Conservation (phyloP, 2,113 vertebrate genomes). For the Promerops cafer region DNA sequence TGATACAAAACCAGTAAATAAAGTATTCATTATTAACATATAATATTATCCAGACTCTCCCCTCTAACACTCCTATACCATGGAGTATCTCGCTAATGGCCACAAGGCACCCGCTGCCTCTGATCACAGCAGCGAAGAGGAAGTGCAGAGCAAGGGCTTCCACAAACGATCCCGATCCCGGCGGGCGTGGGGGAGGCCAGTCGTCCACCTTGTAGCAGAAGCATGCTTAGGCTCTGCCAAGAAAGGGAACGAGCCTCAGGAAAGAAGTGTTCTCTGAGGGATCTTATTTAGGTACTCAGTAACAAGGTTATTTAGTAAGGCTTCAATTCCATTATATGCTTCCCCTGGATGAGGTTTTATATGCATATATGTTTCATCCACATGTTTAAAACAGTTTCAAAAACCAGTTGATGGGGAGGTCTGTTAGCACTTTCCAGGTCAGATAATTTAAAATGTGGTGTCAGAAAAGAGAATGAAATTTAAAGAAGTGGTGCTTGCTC, state of each 20-base stretch:
- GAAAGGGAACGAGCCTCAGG: neutral
- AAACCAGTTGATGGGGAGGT: neutral
- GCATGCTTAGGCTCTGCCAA: neutral
- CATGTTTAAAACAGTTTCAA: neutral
- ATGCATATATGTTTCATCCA: neutral
- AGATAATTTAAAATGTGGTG: neutral
- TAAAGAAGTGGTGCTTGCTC: neutral
- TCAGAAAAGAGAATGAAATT: neutral
- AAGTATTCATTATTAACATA: neutral
- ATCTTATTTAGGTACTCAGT: neutral
- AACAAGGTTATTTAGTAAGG: neutral
- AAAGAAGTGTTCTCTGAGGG: neutral
- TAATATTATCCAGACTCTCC: neutral
- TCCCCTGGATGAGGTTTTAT: neutral
- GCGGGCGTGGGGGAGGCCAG: neutral
- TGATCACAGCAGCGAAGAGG: neutral
- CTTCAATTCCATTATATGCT: neutral
- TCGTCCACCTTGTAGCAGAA: neutral
- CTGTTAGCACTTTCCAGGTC: neutral
- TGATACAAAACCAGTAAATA: neutral
- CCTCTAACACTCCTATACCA: neutral
- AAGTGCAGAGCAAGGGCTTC: neutral
- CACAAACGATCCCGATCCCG: fast-evolving
- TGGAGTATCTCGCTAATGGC: neutral
- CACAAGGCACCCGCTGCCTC: neutral